Percentiles rank a stretch among this genome's conserved stretches.
phyloP scores from a whole-genome alignment of 2,113 vertebrate species.

The Oxyura jamaicensis region DNA sequence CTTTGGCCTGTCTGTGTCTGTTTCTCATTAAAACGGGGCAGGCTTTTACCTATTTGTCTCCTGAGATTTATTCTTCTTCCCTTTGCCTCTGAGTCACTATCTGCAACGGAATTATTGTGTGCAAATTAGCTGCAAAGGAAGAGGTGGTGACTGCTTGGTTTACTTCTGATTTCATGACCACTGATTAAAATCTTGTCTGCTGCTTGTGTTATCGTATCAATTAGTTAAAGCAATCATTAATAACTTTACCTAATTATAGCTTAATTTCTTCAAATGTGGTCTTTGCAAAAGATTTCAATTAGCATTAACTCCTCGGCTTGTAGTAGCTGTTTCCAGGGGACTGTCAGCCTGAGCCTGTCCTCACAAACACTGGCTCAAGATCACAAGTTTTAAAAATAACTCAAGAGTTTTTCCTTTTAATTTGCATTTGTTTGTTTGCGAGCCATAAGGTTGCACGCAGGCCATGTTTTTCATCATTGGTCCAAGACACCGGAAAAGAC shows the following conservation, averaged over 20 bases:
- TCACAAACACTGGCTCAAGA: conserved; percentile 44
- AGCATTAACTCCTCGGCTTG: neutral
- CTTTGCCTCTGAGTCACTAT: neutral
- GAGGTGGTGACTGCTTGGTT: conserved; percentile 1
- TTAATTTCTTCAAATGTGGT: conserved; percentile 43
- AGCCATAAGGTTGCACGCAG: neutral
- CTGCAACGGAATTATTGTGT: conserved; percentile 24
- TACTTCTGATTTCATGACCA: conserved; percentile 25
- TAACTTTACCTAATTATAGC: conserved; percentile 19
- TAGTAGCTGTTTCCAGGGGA: neutral
- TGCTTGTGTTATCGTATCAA: conserved; percentile 3
- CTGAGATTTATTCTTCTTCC: conserved; percentile 40
- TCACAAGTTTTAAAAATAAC: conserved; percentile 51
- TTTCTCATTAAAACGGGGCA: conserved; percentile 58
- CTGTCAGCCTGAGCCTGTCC: neutral
- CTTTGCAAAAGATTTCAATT: conserved; percentile 18
- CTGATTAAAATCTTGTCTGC: conserved; percentile 13
- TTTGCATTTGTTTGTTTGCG: conserved; percentile 30
- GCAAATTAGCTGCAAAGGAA: conserved; percentile 24
- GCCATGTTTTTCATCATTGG: neutral
- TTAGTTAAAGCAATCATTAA: conserved; percentile 46
- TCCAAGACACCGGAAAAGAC: neutral
- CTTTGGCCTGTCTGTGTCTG: conserved; percentile 48
- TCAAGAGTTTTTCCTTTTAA: neutral
- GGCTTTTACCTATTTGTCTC: conserved; percentile 38